Evolutionary conservation across 2,797 vertebrate genomes (phyloP).

Genomic region (Ctenopoma multispine): DNA sequence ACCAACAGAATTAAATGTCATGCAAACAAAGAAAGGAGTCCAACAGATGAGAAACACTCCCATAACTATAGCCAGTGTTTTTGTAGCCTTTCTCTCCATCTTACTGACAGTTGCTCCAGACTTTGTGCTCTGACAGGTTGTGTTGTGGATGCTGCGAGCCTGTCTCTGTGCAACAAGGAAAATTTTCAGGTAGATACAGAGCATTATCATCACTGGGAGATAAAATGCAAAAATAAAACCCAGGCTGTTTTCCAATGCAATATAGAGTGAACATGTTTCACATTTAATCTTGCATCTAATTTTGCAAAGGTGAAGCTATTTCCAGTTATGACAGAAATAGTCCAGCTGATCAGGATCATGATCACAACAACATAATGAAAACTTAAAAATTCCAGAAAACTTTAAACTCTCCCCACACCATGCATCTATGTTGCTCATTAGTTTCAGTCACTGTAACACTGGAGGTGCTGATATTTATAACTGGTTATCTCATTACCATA

Average conservation of each 20-base stretch:
- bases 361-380: not conserved
- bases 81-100: constrained; percentile 85
- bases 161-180: constrained; percentile 39
- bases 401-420: too few species aligned
- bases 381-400: too few species aligned
- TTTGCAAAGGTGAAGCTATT: constrained; percentile 84
- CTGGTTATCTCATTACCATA: too few species aligned
- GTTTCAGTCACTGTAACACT: too few species aligned
- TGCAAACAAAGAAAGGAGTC: constrained; percentile 49
- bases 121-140: too few species aligned
- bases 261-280: constrained; percentile 18
- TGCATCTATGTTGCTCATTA: too few species aligned
- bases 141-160: constrained; percentile 30
- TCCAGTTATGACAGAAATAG: constrained; percentile 81
- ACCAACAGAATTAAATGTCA: constrained; percentile 9
- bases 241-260: constrained; percentile 28
- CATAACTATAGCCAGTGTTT: constrained; percentile 80
- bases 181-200: constrained; percentile 61
- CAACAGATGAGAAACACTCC: constrained; percentile 56
- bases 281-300: constrained; percentile 75
- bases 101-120: constrained; percentile 42
- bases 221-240: constrained; percentile 77
- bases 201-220: constrained; percentile 86
- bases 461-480: too few species aligned
- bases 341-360: constrained; percentile 88